Base-by-base conservation (phyloP, 30 jellyfish, hydroid and myxozoan species). In the Aurelia aurita region DNA sequence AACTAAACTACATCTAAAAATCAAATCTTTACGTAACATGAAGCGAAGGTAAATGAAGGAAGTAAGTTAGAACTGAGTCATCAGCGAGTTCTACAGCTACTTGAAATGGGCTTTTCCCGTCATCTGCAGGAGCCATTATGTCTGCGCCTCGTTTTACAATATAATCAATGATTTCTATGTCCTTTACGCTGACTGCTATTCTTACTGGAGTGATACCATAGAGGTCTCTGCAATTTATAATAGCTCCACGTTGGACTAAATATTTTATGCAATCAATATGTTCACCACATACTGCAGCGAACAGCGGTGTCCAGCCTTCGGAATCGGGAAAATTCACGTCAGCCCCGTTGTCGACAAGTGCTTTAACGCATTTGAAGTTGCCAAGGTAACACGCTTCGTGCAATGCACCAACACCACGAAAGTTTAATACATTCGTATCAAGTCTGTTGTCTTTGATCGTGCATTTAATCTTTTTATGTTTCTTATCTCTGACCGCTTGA, bases 241-340 rank as follows among this genome's bases (percentile, higher is more conserved):
- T 54, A 9, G 82, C 93, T 0, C 77, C 67, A 54, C 34, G 59
- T 18, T 45, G 67, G 19, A 88, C 75, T 5, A 88, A 55, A 54
- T 29, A 54, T 45, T 80, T 71, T 47, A 88, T 87, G 57, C 97
- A 78, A 29, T 58, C 32, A 43, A 61, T 44, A 35, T 63, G 84
- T 32, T 73, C 89, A 11, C 97, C 97, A 31, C 90, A 88, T 13
- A 79, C 87, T 7, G 97, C 97, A n/a, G 97, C 97, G 54, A 80
- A 90, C n/a, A 88, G 78, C 51, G 91, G 87, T 15, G 97, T 88
- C 97, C 97, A 88, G 0, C 92, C 86, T 29, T 72, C 90, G 1
- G 97, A 88, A 71, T 88, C 97, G 25, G 80, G 78, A 60, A 59
- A 72, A 53, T 88, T 65, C 49, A 88, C 86, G 18, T 79, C 89